Percentiles rank a stretch among this genome's conserved stretches.
Conservation (phyloP, 2,888 invertebrate genomes). For the Steromphala cineraria region DNA sequence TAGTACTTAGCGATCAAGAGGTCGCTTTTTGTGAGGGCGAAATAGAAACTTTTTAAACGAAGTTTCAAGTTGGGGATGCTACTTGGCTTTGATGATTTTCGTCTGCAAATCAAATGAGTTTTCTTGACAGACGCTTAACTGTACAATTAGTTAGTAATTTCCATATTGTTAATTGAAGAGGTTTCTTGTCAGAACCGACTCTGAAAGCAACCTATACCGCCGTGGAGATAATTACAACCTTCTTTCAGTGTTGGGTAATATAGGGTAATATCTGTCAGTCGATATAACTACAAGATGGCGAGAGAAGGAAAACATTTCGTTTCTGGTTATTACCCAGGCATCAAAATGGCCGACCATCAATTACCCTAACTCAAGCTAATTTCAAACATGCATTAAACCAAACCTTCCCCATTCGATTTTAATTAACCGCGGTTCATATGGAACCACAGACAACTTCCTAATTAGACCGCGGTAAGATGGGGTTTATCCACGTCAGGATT, state of each 20-base stretch:
- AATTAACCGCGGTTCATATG: not conserved
- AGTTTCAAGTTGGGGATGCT: not conserved
- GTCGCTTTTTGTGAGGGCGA: not conserved
- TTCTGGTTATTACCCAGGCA: not conserved
- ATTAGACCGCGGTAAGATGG: not conserved
- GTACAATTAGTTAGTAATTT: conserved; percentile 20
- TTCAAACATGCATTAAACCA: conserved; percentile 10
- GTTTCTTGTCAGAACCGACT: not conserved
- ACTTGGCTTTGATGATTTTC: conserved; percentile 6
- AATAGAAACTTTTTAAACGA: not conserved
- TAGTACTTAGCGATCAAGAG: no score
- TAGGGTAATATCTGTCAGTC: not conserved
- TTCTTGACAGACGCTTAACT: conserved; percentile 9
- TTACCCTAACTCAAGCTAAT: conserved; percentile 15
- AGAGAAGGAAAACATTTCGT: not conserved
- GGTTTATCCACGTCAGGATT: not conserved
- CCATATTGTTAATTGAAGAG: conserved; percentile 19
- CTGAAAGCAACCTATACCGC: not conserved
- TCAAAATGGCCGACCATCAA: conserved; percentile 14
- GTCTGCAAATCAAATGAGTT: not conserved
- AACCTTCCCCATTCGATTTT: not conserved
- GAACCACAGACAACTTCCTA: conserved; percentile 4
- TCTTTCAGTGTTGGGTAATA: not conserved
- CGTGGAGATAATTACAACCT: conserved; percentile 1
- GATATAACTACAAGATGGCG: not conserved